Evolutionary conservation across 2,797 vertebrate genomes (phyloP).

Genomic region (Mormyrus proboscirostris): DNA sequence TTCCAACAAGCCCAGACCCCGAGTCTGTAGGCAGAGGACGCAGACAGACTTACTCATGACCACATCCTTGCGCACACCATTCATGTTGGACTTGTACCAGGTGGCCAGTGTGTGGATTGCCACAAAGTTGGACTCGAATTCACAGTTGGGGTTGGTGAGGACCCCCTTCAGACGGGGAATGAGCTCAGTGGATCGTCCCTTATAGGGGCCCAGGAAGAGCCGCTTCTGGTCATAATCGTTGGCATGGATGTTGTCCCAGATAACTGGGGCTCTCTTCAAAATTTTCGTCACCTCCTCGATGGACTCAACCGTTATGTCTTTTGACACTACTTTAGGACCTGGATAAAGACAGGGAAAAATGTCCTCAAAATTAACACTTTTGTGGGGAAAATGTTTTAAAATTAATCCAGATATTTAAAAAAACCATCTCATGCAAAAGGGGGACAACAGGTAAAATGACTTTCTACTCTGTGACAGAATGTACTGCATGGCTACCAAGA

Average conservation of each 20-base stretch:
- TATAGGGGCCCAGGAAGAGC: constrained; percentile 88
- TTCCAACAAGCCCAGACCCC: neutral
- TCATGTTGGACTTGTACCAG: constrained; percentile 83
- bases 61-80: constrained; percentile 73
- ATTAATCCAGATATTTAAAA: neutral
- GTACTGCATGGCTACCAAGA: neutral
- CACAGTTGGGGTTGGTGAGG: constrained; percentile 96
- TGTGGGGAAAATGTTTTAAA: neutral
- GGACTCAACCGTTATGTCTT: constrained; percentile 89
- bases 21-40: neutral
- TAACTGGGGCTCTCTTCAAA: constrained; percentile 85
- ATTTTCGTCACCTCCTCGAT: constrained; percentile 93
- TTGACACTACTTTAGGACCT: constrained; percentile 97
- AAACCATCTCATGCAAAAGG: neutral
- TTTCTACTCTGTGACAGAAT: neutral
- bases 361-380: neutral
- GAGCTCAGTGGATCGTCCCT: constrained; percentile 87
- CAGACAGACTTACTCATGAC: constrained; percentile 77
- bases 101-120: constrained; percentile 91
- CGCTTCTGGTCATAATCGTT: constrained; percentile 98
- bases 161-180: constrained; percentile 87
- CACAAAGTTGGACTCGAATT: constrained; percentile 94
- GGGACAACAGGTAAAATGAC: neutral
- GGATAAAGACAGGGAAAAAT: neutral
- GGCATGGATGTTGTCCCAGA: constrained; percentile 99